Evolutionary conservation across 2,797 vertebrate species (phyloP).

Genomic region (Champsocephalus gunnari): DNA sequence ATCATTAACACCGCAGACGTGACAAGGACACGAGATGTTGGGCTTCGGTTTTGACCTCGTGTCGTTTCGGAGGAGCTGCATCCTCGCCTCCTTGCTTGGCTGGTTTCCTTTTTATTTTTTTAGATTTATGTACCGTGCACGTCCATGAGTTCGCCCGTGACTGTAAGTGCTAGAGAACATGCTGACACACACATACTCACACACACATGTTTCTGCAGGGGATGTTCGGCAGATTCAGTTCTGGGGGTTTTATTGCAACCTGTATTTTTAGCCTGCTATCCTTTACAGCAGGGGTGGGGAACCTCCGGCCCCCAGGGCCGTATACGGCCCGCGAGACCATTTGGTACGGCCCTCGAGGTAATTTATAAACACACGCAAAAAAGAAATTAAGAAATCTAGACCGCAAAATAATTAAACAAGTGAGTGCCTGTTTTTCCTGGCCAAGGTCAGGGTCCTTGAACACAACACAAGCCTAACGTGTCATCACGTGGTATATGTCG

Average conservation of each 20-base stretch:
- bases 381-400: too few relatives aligned
- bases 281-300: not conserved
- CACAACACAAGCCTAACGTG: too few relatives aligned
- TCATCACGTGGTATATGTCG: too few relatives aligned
- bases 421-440: too few relatives aligned
- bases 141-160: slow-evolving; percentile 24
- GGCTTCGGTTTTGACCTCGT: slow-evolving; percentile 51
- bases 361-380: too few relatives aligned
- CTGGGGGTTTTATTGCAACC: not conserved
- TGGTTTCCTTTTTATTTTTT: slow-evolving; percentile 48
- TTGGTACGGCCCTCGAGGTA: too few relatives aligned
- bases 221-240: slow-evolving; percentile 17
- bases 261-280: slow-evolving; percentile 12
- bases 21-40: slow-evolving; percentile 69
- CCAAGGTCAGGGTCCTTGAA: too few relatives aligned
- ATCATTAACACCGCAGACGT: slow-evolving; percentile 67
- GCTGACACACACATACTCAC: slow-evolving; percentile 16
- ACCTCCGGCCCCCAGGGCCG: too few relatives aligned
- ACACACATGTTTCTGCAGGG: not conserved
- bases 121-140: slow-evolving; percentile 45
- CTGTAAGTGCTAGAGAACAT: slow-evolving; percentile 28
- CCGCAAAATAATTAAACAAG: too few relatives aligned
- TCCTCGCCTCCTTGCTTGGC: slow-evolving; percentile 28
- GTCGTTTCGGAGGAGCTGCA: slow-evolving; percentile 19
- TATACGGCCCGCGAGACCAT: too few relatives aligned